Evolutionary conservation across 1,140 invertebrate species (phyloP).

Genomic region (Phymorhynchus buccinoides): DNA sequence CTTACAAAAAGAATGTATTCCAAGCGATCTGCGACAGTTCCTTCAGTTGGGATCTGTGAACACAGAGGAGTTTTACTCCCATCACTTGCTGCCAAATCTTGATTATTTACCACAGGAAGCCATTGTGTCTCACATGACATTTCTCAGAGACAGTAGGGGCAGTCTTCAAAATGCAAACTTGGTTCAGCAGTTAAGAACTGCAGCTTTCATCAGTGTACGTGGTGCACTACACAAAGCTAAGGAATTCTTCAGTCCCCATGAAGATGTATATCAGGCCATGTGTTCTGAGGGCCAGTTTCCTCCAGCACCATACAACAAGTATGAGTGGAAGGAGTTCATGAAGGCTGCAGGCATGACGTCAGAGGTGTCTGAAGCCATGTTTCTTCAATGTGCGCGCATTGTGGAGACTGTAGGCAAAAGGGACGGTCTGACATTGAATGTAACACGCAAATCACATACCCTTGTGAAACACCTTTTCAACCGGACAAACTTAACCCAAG

Average conservation of each 20-base stretch:
- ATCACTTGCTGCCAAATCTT: background rate
- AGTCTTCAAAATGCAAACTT: background rate
- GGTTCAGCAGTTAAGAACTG: background rate
- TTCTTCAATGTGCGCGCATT: background rate
- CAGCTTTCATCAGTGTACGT: constrained; percentile 7
- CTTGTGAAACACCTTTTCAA: constrained; percentile 10
- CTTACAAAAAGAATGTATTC: background rate
- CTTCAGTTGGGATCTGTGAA: background rate
- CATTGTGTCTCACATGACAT: background rate
- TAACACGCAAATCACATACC: background rate
- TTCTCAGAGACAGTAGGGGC: background rate
- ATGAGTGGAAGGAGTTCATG: constrained; percentile 8
- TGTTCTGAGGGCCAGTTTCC: background rate
- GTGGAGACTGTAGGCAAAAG: background rate
- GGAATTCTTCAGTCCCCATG: constrained; percentile 25
- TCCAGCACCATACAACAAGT: background rate
- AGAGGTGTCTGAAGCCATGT: constrained; percentile 5
- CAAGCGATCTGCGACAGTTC: background rate
- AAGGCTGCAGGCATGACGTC: background rate
- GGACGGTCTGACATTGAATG: background rate
- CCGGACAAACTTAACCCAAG: background rate
- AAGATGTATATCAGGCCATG: constrained; percentile 2
- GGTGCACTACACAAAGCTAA: background rate
- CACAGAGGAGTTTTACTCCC: background rate
- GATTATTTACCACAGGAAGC: background rate